Conservation (phyloP, 1,140 invertebrate species). For the Capitella teleta region DNA sequence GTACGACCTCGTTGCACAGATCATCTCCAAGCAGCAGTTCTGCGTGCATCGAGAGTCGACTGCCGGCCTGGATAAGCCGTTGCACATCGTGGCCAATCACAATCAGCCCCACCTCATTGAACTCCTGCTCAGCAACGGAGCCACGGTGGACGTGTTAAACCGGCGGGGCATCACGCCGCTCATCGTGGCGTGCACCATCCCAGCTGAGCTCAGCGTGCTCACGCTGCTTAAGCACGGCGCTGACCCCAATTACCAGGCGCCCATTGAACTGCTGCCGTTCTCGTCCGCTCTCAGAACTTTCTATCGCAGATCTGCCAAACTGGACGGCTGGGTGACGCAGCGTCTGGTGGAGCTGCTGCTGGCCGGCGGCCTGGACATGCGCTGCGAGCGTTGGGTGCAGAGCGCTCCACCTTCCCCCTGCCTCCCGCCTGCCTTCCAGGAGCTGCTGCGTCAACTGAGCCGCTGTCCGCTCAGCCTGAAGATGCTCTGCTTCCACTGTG, state of each 20-base stretch:
- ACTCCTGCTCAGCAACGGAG: background rate
- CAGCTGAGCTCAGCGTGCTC: background rate
- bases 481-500: too few relatives aligned
- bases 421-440: too few relatives aligned
- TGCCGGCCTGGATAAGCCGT: background rate
- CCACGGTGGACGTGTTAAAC: background rate
- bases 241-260: background rate
- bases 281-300: background rate
- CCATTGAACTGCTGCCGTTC: background rate
- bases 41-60: background rate
- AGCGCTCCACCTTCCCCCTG: too few relatives aligned
- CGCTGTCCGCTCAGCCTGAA: too few relatives aligned
- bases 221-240: background rate
- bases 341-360: too few relatives aligned
- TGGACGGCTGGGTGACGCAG: too few relatives aligned
- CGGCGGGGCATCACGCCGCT: background rate
- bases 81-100: background rate
- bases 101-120: background rate
- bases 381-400: too few relatives aligned
- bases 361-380: too few relatives aligned
- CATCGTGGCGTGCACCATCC: background rate
- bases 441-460: too few relatives aligned
- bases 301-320: too few relatives aligned
- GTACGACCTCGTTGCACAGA: background rate
- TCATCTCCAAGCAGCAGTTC: background rate